phyloP scores from a whole-genome alignment of 2,113 vertebrate genomes.

The Thomomys bottae region DNA sequence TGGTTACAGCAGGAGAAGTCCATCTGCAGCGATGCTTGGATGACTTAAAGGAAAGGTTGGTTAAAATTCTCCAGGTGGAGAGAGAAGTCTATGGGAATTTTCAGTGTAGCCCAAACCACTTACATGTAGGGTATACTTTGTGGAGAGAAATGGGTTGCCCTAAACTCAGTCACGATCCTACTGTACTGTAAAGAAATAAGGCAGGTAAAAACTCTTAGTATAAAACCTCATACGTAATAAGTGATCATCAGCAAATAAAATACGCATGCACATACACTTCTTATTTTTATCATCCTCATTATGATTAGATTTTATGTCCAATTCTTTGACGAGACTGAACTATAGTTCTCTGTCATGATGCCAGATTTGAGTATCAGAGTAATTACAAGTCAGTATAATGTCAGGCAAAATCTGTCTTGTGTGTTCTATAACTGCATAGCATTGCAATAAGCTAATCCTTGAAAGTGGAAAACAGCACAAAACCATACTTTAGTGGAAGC shows the following conservation, averaged over 20 bases:
- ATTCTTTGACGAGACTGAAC: neutral
- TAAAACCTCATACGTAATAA: neutral
- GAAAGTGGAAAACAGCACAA: neutral
- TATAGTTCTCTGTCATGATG: neutral
- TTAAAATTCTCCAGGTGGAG: neutral
- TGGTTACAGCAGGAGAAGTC: constrained; percentile 97
- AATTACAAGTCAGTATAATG: neutral
- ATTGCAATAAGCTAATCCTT: neutral
- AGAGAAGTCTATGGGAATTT: constrained; percentile 40
- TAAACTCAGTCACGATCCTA: constrained; percentile 16
- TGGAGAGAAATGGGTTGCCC: constrained; percentile 53
- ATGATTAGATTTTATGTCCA: neutral
- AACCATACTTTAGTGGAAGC: neutral
- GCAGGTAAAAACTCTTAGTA: neutral
- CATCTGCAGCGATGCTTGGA: constrained; percentile 98
- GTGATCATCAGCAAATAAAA: neutral
- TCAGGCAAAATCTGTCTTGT: neutral
- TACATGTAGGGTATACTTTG: constrained; percentile 64
- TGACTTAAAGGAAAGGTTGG: constrained; percentile 94
- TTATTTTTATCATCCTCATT: neutral
- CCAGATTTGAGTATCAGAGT: neutral
- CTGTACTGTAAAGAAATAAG: neutral
- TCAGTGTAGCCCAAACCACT: constrained; percentile 46
- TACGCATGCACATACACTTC: neutral
- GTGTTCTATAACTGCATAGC: neutral